Evolutionary conservation across 2,797 vertebrate genomes (phyloP).

Genomic region (Peromyscus eremicus): DNA sequence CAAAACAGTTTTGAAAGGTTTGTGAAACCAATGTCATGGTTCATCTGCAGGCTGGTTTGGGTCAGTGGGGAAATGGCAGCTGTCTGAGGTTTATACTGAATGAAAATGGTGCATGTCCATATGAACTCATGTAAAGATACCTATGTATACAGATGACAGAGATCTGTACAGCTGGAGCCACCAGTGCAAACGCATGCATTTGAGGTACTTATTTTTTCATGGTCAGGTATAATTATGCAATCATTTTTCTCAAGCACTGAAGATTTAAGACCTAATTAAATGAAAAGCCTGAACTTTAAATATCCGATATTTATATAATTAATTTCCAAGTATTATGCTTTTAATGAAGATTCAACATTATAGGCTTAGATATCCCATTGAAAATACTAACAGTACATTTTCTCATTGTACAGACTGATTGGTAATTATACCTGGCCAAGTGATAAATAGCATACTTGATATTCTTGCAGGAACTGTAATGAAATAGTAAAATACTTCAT

Average conservation of each 20-base stretch:
- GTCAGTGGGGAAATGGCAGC: slow-evolving; percentile 79
- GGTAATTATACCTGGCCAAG: slow-evolving; percentile 84
- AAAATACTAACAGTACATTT: slow-evolving; percentile 67
- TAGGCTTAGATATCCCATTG: slow-evolving; percentile 59
- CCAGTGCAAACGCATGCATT: slow-evolving; percentile 87
- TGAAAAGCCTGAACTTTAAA: slow-evolving; percentile 69
- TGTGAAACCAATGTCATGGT: slow-evolving; percentile 60
- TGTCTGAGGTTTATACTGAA: slow-evolving; percentile 74
- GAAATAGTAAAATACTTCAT: slow-evolving; percentile 83
- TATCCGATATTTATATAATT: slow-evolving; percentile 68
- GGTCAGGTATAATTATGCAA: slow-evolving; percentile 84
- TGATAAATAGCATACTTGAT: slow-evolving; percentile 78
- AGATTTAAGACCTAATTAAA: slow-evolving; percentile 77
- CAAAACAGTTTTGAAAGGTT: slow-evolving; percentile 52
- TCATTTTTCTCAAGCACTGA: slow-evolving; percentile 73
- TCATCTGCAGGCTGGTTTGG: slow-evolving; percentile 76
- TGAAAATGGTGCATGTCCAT: slow-evolving; percentile 12
- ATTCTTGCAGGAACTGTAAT: slow-evolving; percentile 80
- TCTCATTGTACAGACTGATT: slow-evolving; percentile 63
- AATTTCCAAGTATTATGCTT: slow-evolving; percentile 75
- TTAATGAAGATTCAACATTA: slow-evolving; percentile 69
- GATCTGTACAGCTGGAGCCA: slow-evolving; percentile 83
- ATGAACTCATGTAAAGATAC: slow-evolving; percentile 77
- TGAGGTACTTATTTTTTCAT: slow-evolving; percentile 87
- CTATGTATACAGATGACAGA: slow-evolving; percentile 80